Base-by-base conservation (phyloP, 2,113 vertebrate species). In the Cygnus atratus region DNA sequence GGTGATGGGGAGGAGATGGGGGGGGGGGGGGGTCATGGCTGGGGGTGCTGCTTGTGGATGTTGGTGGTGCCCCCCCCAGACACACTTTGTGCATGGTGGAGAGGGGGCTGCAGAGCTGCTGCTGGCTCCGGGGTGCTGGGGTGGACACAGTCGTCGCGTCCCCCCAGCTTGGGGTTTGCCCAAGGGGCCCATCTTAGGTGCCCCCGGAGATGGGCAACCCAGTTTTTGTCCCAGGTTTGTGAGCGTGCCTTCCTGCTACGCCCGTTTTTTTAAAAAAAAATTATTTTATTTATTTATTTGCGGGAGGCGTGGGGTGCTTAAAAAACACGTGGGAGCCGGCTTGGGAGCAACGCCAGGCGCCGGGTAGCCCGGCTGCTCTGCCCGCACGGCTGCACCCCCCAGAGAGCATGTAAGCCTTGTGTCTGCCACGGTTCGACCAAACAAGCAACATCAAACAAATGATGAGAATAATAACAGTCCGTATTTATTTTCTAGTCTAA, bases 401-500 rank as follows among this genome's bases (percentile, higher is more conserved):
- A 4, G 15, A 35, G 75, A 80, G 68, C 35, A 22, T 5, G 6
- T 25, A 39, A 39, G 46, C 22, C 58, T 31, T 19, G 19, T 37
- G 25, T 44, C 44, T 35, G 35, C 44, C 14, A 9, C 43, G 3
- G 5, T 48, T 82, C 13, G 13, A 37, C 58, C 55, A 26, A 57
- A 66, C 65, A 17, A 71, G 12, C 58, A 12, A 8, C 68, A 25
- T 35, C 31, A 29, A 31, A 13, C 67, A 25, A 57, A 33, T 5
- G 0, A 3, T 22, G 72, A 35, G 20, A 84, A 48, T 41, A 46
- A 24, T 1, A 18, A 24, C 18, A 79, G 4, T 3, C 18, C 0
- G 1, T 28, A 9, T 87, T 85, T 84, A 58, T 87, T 89, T 54
- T 50, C 26, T 41, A 41, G 24, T 19, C 17, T 14, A 13, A 17